Percentiles rank a stretch among this genome's conserved stretches.
These are phyloP conservation scores for Chalcis sispes DNA, from an alignment of 2,888 invertebrate species.

Conservation along the genomic window DNA sequence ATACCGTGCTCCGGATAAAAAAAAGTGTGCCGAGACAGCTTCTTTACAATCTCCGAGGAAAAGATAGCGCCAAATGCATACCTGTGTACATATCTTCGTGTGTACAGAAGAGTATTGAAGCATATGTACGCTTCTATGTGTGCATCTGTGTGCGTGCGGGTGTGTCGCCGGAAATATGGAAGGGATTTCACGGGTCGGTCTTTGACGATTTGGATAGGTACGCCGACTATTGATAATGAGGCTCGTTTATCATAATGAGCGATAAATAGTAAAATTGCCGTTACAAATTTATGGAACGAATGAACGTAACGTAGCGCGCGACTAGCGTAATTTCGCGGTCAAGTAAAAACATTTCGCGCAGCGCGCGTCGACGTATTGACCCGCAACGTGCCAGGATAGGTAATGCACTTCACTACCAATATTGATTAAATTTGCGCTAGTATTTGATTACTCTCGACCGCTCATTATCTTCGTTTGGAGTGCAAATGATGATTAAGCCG, in stretches of 20 bases:
- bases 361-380: slow-evolving; percentile 5
- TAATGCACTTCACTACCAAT: background rate
- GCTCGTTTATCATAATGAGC: slow-evolving; percentile 12
- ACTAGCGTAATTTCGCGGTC: background rate
- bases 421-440: slow-evolving; percentile 14
- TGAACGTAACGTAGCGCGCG: background rate
- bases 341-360: slow-evolving; percentile 14
- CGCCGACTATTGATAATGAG: slow-evolving; percentile 16
- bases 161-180: no score
- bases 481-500: slow-evolving; percentile 5
- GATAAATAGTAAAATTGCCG: background rate
- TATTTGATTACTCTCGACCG: slow-evolving; percentile 5
- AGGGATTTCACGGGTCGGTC: no score
- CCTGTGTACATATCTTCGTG: no score
- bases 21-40: no score
- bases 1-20: no score
- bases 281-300: background rate
- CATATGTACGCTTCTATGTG: no score
- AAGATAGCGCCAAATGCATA: no score
- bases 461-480: background rate
- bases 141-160: background rate
- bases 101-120: no score
- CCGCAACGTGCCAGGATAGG: background rate
- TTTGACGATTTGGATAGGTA: background rate
- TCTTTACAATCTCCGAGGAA: no score